phyloP scores from a whole-genome alignment of 2,888 invertebrate species.

The Ectemnius cavifrons region DNA sequence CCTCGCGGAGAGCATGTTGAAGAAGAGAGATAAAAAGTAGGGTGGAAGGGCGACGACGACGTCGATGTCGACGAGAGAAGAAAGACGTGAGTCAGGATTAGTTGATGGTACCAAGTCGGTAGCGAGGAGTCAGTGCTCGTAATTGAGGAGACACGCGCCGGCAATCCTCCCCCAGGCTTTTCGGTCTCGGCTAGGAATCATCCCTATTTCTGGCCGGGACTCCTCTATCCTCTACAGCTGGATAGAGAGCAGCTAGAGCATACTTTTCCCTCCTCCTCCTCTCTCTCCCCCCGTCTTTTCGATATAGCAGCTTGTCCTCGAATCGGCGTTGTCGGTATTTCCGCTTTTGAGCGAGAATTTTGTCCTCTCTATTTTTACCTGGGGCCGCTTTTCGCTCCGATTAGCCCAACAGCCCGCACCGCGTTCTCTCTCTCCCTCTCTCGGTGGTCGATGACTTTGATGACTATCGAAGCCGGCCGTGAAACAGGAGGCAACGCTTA shows the following conservation, averaged over 20 bases:
- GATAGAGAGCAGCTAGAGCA: slow-evolving; percentile 13
- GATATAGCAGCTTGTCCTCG: slow-evolving; percentile 8
- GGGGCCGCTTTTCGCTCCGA: not conserved
- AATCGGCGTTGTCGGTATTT: slow-evolving; percentile 9
- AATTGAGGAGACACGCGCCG: slow-evolving; percentile 58
- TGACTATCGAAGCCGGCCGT: not conserved
- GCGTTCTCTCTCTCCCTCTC: too few species aligned
- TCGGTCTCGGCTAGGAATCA: slow-evolving; percentile 10
- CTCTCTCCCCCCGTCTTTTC: slow-evolving; percentile 3
- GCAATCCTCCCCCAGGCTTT: slow-evolving; percentile 42
- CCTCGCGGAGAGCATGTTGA: not conserved
- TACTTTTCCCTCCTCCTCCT: too few species aligned
- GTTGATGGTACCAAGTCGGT: slow-evolving; percentile 33
- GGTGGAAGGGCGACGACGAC: slow-evolving; percentile 9
- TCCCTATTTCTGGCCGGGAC: slow-evolving; percentile 39
- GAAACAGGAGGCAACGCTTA: not conserved
- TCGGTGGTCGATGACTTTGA: too few species aligned
- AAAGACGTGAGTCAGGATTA: slow-evolving; percentile 46
- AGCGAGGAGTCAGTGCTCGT: slow-evolving; percentile 45
- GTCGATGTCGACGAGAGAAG: slow-evolving; percentile 23
- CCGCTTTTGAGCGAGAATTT: slow-evolving; percentile 30
- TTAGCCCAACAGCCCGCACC: too few species aligned
- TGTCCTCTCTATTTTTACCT: slow-evolving; percentile 17
- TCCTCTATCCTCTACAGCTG: not conserved
- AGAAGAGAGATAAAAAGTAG: slow-evolving; percentile 7